phyloP scores from a whole-genome alignment of 2,888 invertebrate genomes.

The Polydrusus tereticollis region DNA sequence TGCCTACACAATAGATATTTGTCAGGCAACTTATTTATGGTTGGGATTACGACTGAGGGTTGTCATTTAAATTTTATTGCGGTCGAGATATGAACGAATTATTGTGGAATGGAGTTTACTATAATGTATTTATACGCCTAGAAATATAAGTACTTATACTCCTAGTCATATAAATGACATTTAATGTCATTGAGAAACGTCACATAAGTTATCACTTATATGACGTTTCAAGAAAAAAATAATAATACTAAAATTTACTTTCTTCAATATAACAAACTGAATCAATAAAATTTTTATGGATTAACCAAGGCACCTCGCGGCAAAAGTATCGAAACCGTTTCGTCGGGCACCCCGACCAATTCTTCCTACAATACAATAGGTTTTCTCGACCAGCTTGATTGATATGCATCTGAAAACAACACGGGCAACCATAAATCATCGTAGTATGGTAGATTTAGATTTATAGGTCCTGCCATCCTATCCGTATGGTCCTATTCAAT shows the following conservation, averaged over 20 bases:
- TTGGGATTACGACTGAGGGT: too few species aligned
- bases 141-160: too few species aligned
- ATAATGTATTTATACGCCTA: too few species aligned
- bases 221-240: too few species aligned
- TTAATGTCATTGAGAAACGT: too few species aligned
- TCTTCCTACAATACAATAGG: slow-evolving; percentile 19
- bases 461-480: slow-evolving; percentile 47
- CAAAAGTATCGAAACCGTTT: slow-evolving; percentile 2
- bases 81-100: too few species aligned
- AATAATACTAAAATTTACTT: not conserved
- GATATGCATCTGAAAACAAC: slow-evolving; percentile 45
- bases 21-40: too few species aligned
- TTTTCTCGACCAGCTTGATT: slow-evolving; percentile 43
- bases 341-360: slow-evolving; percentile 2
- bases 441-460: slow-evolving; percentile 47
- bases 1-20: too few species aligned
- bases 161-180: too few species aligned
- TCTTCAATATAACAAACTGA: not conserved
- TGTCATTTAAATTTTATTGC: too few species aligned
- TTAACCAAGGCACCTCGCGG: not conserved
- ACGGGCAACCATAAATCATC: slow-evolving; percentile 46
- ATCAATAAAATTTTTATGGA: not conserved
- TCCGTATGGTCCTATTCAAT: slow-evolving; percentile 48
- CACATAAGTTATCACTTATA: too few species aligned
- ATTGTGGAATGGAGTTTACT: too few species aligned